Percentiles rank a stretch among this genome's conserved stretches.
phyloP scores from a whole-genome alignment of 2,888 invertebrate species.

The Epinotia demarniana region DNA sequence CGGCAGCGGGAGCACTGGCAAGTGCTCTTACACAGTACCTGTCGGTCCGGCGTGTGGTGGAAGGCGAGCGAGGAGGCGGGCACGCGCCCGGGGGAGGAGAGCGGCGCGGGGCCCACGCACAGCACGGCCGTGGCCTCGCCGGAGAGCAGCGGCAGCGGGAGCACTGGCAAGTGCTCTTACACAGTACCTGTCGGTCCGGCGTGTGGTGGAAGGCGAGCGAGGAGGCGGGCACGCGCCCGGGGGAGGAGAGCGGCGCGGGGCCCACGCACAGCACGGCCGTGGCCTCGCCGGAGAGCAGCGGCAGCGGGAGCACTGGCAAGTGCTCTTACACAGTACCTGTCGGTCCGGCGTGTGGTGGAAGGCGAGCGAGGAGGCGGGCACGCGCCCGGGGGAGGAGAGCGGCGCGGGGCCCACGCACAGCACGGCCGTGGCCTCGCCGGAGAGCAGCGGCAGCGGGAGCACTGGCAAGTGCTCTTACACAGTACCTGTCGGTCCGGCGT shows the following conservation, averaged over 20 bases:
- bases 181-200: slow-evolving; percentile 50
- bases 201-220: slow-evolving; percentile 76
- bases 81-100: slow-evolving; percentile 82
- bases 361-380: slow-evolving; percentile 81
- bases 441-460: slow-evolving; percentile 90
- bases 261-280: slow-evolving; percentile 89
- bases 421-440: slow-evolving; percentile 88
- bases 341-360: slow-evolving; percentile 64
- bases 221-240: slow-evolving; percentile 83
- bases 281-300: slow-evolving; percentile 87
- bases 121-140: slow-evolving; percentile 89
- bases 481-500: slow-evolving; percentile 51
- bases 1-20: slow-evolving; percentile 90
- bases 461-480: slow-evolving; percentile 77
- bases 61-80: slow-evolving; percentile 82
- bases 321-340: slow-evolving; percentile 46
- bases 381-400: slow-evolving; percentile 82
- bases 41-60: slow-evolving; percentile 60
- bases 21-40: slow-evolving; percentile 50
- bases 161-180: slow-evolving; percentile 78
- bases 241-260: slow-evolving; percentile 82
- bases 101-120: slow-evolving; percentile 85
- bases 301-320: slow-evolving; percentile 89
- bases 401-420: slow-evolving; percentile 86
- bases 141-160: slow-evolving; percentile 91